Percentiles rank a stretch among this genome's conserved stretches.
Conservation (phyloP, 2,113 vertebrate species). For the human (Homo sapiens) region GRCh38 chr3:158606501-158607000, state of each 20-base stretch:
- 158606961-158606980: background rate
- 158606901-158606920: no score
- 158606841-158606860: no score
- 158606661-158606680: conserved; percentile 20
- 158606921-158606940: no score
- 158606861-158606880: no score
- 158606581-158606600: background rate
- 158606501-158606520: background rate
- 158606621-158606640: background rate
- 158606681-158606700: conserved; percentile 22
- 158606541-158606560: background rate
- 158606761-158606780: no score
- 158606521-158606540: background rate
- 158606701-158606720: conserved; percentile 4
- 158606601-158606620: background rate
- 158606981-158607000: background rate
- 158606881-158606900: background rate
- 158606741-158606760: background rate
- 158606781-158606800: no score
- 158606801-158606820: no score
- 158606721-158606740: background rate
- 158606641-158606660: background rate
- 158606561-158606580: conserved; percentile 22
- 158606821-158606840: no score
- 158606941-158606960: no score